Percentiles rank a stretch among this genome's conserved stretches.
phyloP scores from a whole-genome alignment of 2,797 vertebrate species.

The Myotis myotis region DNA sequence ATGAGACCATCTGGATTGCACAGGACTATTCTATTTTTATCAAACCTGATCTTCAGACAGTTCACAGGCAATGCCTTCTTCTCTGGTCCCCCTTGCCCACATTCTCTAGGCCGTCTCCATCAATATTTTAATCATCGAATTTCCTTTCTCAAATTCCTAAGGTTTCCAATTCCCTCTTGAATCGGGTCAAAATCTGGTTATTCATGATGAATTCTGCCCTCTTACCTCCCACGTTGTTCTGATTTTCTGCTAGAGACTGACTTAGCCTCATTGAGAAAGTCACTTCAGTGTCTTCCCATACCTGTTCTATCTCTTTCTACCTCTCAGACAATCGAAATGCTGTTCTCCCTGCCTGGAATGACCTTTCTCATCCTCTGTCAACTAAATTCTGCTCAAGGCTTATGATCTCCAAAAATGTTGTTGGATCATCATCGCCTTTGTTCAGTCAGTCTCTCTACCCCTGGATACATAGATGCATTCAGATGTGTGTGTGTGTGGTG shows the following conservation, averaged over 20 bases:
- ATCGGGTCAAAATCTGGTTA: slow-evolving; percentile 20
- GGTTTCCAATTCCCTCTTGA: not conserved
- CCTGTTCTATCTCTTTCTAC: not conserved
- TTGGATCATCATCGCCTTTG: not conserved
- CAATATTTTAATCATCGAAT: not conserved
- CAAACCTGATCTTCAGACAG: not conserved
- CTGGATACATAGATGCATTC: not conserved
- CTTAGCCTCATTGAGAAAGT: not conserved
- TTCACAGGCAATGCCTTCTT: not conserved
- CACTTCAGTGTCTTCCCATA: not conserved
- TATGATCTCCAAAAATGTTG: not conserved
- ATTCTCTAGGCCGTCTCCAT: not conserved
- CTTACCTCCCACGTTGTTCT: not conserved
- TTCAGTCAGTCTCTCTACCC: not conserved
- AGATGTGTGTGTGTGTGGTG: no score
- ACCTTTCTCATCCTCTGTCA: not conserved
- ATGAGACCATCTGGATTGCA: slow-evolving; percentile 28
- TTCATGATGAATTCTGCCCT: not conserved
- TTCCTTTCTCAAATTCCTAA: not conserved
- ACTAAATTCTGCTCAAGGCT: not conserved
- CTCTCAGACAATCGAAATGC: not conserved
- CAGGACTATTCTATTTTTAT: slow-evolving; percentile 7
- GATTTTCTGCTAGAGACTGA: not conserved
- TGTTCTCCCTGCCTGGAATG: not conserved
- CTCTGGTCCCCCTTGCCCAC: not conserved